Conservation (phyloP, 2,797 vertebrate genomes). For the Gobio occitaniae region DNA sequence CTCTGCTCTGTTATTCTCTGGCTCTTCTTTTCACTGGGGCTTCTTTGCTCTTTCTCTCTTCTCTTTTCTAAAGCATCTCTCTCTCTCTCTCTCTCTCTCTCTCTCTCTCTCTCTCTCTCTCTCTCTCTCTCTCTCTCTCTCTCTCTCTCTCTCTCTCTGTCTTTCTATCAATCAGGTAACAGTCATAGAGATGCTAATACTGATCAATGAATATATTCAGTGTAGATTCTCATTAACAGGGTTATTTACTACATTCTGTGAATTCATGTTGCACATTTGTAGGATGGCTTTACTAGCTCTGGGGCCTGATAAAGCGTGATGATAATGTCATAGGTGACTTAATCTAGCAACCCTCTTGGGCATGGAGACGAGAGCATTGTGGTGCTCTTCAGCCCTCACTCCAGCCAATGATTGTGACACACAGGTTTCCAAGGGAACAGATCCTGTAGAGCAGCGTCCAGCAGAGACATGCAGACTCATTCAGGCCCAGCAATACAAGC, state of each 20-base stretch:
- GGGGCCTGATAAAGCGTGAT: not conserved
- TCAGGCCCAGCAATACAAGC: constrained; percentile 30
- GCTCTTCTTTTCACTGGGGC: too few relatives aligned
- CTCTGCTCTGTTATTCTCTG: too few relatives aligned
- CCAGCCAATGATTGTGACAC: constrained; percentile 34
- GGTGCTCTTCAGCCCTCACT: constrained; percentile 10
- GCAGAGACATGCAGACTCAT: constrained; percentile 33
- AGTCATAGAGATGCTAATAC: not conserved
- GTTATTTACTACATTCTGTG: constrained; percentile 15
- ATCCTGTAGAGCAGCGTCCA: constrained; percentile 15
- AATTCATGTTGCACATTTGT: not conserved
- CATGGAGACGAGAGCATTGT: constrained; percentile 13
- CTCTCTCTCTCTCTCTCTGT: too few relatives aligned
- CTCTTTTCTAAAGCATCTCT: too few relatives aligned
- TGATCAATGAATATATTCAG: constrained; percentile 20
- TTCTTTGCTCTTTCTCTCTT: too few relatives aligned
- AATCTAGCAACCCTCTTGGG: constrained; percentile 1
- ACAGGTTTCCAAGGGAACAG: constrained; percentile 50
- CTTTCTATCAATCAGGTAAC: too few relatives aligned
- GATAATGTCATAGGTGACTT: constrained; percentile 21
- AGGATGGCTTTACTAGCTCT: not conserved
- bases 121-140: too few relatives aligned
- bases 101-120: too few relatives aligned
- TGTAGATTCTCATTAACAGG: constrained; percentile 20
- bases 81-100: too few relatives aligned